These are phyloP conservation scores for Gastrophysa polygoni DNA, from an alignment of 2,888 invertebrate genomes.

Conservation along the genomic window DNA sequence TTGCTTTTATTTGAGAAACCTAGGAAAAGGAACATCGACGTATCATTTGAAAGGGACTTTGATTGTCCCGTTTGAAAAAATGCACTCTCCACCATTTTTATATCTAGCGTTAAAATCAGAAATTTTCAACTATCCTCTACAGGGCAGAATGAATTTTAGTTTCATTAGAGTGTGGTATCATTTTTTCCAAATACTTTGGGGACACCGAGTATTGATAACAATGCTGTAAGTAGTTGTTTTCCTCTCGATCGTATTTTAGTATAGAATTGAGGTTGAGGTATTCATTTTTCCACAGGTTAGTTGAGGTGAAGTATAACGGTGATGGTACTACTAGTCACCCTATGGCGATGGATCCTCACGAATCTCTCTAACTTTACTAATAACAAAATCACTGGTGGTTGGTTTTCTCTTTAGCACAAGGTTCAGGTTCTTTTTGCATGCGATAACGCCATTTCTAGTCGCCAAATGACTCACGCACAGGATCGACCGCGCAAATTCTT, in stretches of 20 bases:
- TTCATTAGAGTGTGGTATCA: too few relatives aligned
- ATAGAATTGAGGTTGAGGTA: constrained; percentile 39
- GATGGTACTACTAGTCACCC: constrained; percentile 43
- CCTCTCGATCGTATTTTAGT: not conserved
- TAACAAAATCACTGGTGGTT: constrained; percentile 30
- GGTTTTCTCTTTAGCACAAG: constrained; percentile 43
- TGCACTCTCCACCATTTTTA: too few relatives aligned
- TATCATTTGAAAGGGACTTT: too few relatives aligned
- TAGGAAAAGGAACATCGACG: too few relatives aligned
- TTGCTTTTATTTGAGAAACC: too few relatives aligned
- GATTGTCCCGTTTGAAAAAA: too few relatives aligned
- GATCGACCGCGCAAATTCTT: constrained; percentile 57
- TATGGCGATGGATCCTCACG: constrained; percentile 44
- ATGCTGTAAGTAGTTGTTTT: not conserved
- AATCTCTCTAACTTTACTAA: constrained; percentile 36
- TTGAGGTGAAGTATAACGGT: constrained; percentile 45
- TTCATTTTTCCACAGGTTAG: constrained; percentile 40
- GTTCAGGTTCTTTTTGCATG: constrained; percentile 40
- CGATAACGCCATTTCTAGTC: constrained; percentile 21
- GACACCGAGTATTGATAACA: too few relatives aligned
- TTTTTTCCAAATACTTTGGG: too few relatives aligned
- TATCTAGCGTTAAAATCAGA: too few relatives aligned
- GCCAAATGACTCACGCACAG: constrained; percentile 63
- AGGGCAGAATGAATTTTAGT: too few relatives aligned
- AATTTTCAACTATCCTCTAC: too few relatives aligned